Conservation (phyloP, 2,113 vertebrate genomes). For the Butorides virescens region DNA sequence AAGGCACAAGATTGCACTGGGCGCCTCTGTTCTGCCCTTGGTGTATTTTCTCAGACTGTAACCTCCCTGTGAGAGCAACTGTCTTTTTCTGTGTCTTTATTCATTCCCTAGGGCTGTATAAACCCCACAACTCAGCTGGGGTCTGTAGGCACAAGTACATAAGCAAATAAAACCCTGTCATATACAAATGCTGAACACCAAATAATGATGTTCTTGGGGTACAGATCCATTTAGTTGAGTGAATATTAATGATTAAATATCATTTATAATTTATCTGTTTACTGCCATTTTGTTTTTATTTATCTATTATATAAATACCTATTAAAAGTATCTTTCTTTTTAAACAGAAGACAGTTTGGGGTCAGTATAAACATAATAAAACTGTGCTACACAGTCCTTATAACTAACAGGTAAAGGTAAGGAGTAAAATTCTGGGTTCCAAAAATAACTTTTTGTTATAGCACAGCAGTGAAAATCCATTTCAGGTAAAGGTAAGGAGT, state of each 20-base stretch:
- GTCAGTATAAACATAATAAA: not conserved
- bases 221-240: slow-evolving; percentile 31
- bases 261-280: slow-evolving; percentile 51
- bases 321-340: not conserved
- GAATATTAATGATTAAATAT: slow-evolving; percentile 48
- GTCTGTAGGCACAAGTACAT: not conserved
- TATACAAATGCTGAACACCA: slow-evolving; percentile 2
- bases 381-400: not conserved
- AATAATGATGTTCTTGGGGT: not conserved
- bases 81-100: not conserved
- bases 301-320: slow-evolving; percentile 23
- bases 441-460: not conserved
- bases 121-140: not conserved
- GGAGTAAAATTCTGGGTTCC: not conserved
- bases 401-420: not conserved
- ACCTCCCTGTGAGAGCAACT: not conserved
- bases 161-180: not conserved
- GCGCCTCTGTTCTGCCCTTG: not conserved
- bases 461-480: not conserved
- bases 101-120: not conserved
- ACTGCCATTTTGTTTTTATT: not conserved
- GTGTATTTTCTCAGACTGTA: not conserved
- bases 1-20: not conserved
- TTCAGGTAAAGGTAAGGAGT: not conserved
- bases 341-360: not conserved